A percentile compares a stretch with the other conserved stretches of the same genome.
Conservation (phyloP, 2,888 invertebrate species). For the Hirtodrosophila cameraria region DNA sequence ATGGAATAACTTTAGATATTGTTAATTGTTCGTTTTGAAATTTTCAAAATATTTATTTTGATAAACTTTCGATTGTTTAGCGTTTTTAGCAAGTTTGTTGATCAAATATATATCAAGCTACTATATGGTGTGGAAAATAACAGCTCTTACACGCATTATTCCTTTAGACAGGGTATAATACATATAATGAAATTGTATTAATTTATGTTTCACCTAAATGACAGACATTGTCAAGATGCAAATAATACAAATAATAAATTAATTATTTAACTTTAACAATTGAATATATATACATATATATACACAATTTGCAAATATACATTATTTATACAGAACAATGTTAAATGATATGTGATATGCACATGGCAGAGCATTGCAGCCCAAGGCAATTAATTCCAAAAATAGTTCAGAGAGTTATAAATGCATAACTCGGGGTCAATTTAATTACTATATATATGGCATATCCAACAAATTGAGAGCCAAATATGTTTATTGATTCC, state of each 20-base stretch:
- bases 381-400: slow-evolving; percentile 35
- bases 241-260: slow-evolving; percentile 72
- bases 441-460: neutral
- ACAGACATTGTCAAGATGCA: slow-evolving; percentile 77
- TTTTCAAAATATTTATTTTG: too few species aligned
- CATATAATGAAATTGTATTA: slow-evolving; percentile 60
- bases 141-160: too few species aligned
- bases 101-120: too few species aligned
- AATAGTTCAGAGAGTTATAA: slow-evolving; percentile 9
- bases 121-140: too few species aligned
- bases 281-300: slow-evolving; percentile 28
- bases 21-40: too few species aligned
- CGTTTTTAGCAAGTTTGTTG: too few species aligned
- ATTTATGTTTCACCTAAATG: slow-evolving; percentile 75
- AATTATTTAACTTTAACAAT: slow-evolving; percentile 66
- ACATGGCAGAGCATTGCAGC: slow-evolving; percentile 22
- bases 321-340: slow-evolving; percentile 53
- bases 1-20: too few species aligned
- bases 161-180: too few species aligned
- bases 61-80: too few species aligned
- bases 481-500: too few species aligned
- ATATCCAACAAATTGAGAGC: neutral
- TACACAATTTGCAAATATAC: slow-evolving; percentile 41
- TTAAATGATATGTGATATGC: slow-evolving; percentile 42
- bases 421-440: neutral